Evolutionary conservation across 92 coral and sea anemone species (phyloP).

Genomic region (Blastomussa wellsi): DNA sequence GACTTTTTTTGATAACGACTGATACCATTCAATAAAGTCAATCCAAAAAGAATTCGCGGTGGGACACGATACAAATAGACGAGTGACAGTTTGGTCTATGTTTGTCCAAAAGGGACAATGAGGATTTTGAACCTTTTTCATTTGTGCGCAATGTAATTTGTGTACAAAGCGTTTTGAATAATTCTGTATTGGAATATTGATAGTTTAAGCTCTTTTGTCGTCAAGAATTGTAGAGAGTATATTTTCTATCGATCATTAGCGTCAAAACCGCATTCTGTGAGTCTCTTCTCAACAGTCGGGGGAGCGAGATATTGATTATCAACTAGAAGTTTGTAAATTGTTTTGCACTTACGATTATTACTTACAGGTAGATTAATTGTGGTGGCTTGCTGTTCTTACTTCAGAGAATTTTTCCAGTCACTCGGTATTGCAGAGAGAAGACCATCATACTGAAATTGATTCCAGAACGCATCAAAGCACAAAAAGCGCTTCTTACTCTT

Average conservation of each 20-base stretch:
- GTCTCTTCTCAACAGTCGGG: conserved; percentile 9
- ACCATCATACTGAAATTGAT: no score
- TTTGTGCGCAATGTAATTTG: no score
- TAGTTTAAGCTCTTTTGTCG: conserved; percentile 10
- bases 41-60: no score
- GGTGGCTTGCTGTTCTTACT: not conserved
- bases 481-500: no score
- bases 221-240: not conserved
- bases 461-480: no score
- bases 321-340: conserved; percentile 6
- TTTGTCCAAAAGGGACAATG: no score
- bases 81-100: no score
- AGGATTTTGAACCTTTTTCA: no score
- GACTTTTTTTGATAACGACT: no score
- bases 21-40: no score
- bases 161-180: not conserved
- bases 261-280: conserved; percentile 1
- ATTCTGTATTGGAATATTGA: not conserved
- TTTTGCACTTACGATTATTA: conserved; percentile 4
- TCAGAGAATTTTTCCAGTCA: not conserved
- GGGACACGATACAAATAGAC: no score
- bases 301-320: not conserved
- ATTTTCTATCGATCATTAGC: not conserved
- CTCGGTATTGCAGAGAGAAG: not conserved
- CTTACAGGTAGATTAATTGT: not conserved